phyloP scores from a whole-genome alignment of 2,113 vertebrate genomes.

The Hyaena hyaena region DNA sequence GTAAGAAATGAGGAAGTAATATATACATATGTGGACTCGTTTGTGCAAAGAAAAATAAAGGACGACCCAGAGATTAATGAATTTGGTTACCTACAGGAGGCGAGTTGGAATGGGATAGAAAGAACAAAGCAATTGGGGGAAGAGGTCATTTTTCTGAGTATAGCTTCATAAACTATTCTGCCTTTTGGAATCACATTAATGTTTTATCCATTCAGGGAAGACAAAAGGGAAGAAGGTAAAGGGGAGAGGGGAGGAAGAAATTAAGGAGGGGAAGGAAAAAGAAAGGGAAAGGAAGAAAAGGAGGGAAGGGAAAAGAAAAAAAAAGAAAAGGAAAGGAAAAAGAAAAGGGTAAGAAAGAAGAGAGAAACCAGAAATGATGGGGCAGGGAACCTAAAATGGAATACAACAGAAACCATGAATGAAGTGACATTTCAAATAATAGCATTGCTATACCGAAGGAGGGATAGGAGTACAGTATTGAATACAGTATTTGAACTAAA shows the following conservation, averaged over 20 bases:
- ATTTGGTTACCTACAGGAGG: background rate
- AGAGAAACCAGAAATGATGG: background rate
- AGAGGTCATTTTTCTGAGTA: background rate
- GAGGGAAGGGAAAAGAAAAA: background rate
- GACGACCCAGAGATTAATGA: background rate
- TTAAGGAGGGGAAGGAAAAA: background rate
- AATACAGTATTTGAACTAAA: background rate
- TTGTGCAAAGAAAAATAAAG: background rate
- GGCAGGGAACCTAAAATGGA: background rate
- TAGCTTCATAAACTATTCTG: conserved; percentile 3
- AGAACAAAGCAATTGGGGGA: background rate
- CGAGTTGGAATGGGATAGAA: background rate
- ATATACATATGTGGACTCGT: background rate
- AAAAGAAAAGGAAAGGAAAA: background rate
- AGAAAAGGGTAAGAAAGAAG: background rate
- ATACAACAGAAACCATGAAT: background rate
- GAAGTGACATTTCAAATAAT: background rate
- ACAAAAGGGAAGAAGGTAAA: background rate
- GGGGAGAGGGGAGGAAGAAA: no score
- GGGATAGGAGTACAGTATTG: background rate
- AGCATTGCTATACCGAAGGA: background rate
- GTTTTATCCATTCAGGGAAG: background rate
- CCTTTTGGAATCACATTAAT: background rate
- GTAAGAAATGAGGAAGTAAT: background rate
- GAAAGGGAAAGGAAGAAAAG: background rate